Conservation (phyloP, 1,140 invertebrate genomes). For the Penaeus chinensis region DNA sequence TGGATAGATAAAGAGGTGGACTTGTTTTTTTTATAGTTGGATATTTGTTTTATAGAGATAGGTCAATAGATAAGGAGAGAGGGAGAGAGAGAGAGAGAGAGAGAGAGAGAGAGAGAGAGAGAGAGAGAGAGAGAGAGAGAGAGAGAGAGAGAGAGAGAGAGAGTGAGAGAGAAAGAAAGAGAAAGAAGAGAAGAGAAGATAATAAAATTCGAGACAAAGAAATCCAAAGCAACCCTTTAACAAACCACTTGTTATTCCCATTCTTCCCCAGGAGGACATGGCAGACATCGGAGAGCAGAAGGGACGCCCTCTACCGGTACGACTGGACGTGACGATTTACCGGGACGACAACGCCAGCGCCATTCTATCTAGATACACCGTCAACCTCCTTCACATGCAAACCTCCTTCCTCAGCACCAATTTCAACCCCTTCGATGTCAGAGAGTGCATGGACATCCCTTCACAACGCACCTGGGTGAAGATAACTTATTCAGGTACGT, state of each 20-base stretch:
- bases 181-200: too few relatives aligned
- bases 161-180: background rate
- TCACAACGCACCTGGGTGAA: conserved; percentile 40
- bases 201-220: too few relatives aligned
- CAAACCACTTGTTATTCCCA: background rate
- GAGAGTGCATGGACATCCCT: conserved; percentile 42
- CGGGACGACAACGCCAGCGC: conserved; percentile 7
- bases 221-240: too few relatives aligned
- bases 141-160: too few relatives aligned
- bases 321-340: conserved; percentile 32
- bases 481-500: conserved; percentile 32
- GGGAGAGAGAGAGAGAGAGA: too few relatives aligned
- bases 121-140: background rate
- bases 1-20: too few relatives aligned
- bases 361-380: background rate
- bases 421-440: conserved; percentile 46
- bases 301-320: background rate
- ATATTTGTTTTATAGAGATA: too few relatives aligned
- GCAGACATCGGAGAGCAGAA: background rate
- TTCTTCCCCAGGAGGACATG: background rate
- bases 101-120: too few relatives aligned
- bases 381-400: conserved; percentile 45
- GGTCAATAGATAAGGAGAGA: too few relatives aligned
- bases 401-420: conserved; percentile 26
- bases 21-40: too few relatives aligned